These are phyloP conservation scores for Pyxicephalus adspersus DNA, from an alignment of 2,113 vertebrate genomes.

Conservation along the genomic window DNA sequence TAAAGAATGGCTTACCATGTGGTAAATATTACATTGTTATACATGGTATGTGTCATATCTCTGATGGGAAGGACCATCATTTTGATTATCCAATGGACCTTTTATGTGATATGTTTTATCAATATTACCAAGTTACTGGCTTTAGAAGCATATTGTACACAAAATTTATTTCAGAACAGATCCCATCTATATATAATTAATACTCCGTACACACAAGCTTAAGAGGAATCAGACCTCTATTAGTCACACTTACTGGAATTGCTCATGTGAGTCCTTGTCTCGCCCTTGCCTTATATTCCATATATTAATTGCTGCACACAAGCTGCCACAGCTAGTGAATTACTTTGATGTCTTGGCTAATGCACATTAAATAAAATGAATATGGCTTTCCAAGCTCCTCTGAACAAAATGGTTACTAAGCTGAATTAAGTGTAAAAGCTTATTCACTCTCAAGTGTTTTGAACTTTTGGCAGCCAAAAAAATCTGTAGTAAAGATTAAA, in stretches of 20 bases:
- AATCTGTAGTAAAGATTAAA: no score
- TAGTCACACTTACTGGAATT: conserved; percentile 12
- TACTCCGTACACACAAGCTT: background rate
- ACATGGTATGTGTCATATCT: background rate
- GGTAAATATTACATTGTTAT: background rate
- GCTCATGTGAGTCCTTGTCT: conserved; percentile 24
- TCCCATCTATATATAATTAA: conserved; percentile 11
- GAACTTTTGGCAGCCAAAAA: no score
- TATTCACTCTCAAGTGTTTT: background rate
- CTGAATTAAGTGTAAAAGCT: background rate
- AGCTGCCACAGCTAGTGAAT: background rate
- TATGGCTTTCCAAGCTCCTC: background rate
- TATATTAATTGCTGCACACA: conserved; percentile 1
- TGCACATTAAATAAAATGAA: background rate
- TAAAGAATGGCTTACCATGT: no score
- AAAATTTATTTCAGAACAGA: background rate
- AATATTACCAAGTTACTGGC: background rate
- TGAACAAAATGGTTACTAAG: background rate
- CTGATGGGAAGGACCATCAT: background rate
- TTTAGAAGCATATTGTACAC: background rate
- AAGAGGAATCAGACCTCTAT: background rate
- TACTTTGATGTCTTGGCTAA: background rate
- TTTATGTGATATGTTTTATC: conserved; percentile 24
- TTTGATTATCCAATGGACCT: background rate
- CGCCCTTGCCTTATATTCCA: conserved; percentile 11